Conservation (phyloP, 2,797 vertebrate species). For the Sarcoramphus papa region DNA sequence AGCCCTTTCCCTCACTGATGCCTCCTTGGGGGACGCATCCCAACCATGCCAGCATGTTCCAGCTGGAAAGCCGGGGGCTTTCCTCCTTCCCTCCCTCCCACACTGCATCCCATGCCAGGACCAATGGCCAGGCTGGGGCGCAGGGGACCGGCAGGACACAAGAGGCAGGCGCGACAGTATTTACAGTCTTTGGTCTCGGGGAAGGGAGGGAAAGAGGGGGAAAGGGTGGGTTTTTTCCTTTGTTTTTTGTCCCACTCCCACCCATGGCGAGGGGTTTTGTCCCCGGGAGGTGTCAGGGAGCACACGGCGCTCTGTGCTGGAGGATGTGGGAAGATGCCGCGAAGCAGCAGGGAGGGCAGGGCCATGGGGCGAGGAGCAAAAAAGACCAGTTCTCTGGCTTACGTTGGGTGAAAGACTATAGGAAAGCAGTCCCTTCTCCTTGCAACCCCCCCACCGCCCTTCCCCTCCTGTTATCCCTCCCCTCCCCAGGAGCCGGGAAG, state of each 20-base stretch:
- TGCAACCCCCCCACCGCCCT: conserved; percentile 17
- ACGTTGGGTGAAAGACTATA: conserved; percentile 46
- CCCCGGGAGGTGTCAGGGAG: neutral
- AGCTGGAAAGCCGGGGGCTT: neutral
- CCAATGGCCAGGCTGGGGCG: neutral
- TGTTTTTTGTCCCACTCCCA: neutral
- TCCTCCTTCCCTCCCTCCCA: neutral
- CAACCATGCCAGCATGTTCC: neutral
- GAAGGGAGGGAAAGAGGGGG: neutral
- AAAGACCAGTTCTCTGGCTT: conserved; percentile 44
- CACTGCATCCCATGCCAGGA: neutral
- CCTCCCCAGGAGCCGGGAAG: conserved; percentile 24
- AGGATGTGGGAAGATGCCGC: neutral
- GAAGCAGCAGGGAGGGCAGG: conserved; percentile 29
- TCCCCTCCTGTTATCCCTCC: neutral
- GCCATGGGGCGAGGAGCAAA: neutral
- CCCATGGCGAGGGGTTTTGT: neutral
- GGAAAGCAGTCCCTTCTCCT: conserved; percentile 59
- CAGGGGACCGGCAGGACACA: neutral
- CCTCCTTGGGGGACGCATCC: neutral
- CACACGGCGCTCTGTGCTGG: neutral
- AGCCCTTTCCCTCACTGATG: neutral
- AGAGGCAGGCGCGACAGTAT: conserved; percentile 55
- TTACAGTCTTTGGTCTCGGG: conserved; percentile 71
- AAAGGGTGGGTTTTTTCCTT: neutral